Percentiles rank a stretch among this genome's conserved stretches.
Conservation (phyloP, 2,797 vertebrate genomes). For the Tenualosa ilisha region DNA sequence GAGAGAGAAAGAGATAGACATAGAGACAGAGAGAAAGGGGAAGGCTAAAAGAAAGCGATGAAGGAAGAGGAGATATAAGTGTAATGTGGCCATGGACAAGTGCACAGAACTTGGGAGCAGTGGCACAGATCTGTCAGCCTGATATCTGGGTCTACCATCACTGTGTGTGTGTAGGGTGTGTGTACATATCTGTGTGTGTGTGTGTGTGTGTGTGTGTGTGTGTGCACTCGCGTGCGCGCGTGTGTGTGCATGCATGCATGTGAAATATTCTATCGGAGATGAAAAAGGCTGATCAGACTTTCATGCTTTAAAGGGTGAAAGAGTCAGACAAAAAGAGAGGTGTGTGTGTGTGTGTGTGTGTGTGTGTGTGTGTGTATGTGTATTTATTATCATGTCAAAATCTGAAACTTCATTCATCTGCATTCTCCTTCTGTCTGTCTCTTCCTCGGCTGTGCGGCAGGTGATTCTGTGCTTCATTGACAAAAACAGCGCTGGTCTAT, state of each 20-base stretch:
- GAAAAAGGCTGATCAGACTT: too few species aligned
- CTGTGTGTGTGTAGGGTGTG: background rate
- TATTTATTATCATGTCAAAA: too few species aligned
- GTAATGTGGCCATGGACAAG: background rate
- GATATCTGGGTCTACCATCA: conserved; percentile 6
- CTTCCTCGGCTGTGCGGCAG: background rate
- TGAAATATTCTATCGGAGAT: too few species aligned
- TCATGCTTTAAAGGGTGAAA: too few species aligned
- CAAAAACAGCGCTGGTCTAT: background rate
- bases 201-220: conserved; percentile 18
- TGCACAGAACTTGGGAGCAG: background rate
- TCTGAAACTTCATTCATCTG: background rate
- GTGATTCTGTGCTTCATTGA: conserved; percentile 30
- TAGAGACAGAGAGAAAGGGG: too few species aligned
- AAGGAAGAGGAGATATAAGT: background rate
- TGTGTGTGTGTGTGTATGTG: too few species aligned
- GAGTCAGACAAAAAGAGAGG: too few species aligned
- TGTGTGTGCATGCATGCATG: background rate
- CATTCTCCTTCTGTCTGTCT: background rate
- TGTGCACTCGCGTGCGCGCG: background rate
- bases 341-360: too few species aligned
- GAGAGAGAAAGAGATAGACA: background rate
- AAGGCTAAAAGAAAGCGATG: too few species aligned
- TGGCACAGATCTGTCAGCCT: conserved; percentile 9
- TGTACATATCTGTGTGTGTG: conserved; percentile 9